Conservation (phyloP, 2,888 invertebrate genomes). For the Melinaea marsaeus region DNA sequence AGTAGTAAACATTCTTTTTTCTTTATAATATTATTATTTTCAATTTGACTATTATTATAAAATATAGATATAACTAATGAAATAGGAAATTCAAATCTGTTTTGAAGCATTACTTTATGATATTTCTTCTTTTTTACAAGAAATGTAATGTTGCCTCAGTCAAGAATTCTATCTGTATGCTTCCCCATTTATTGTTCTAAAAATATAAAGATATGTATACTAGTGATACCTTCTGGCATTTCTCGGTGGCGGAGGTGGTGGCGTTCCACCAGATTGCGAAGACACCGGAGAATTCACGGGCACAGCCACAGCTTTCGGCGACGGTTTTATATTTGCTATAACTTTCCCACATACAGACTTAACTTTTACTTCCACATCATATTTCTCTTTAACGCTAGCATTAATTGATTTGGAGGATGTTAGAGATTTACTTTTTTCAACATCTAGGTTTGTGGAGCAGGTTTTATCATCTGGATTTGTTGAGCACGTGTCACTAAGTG, state of each 20-base stretch:
- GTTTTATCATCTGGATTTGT: neutral
- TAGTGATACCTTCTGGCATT: slow-evolving; percentile 21
- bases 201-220: neutral
- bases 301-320: slow-evolving; percentile 12
- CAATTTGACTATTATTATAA: no score
- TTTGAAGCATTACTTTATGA: no score
- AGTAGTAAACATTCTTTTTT: no score
- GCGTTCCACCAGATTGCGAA: slow-evolving; percentile 19
- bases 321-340: slow-evolving; percentile 13
- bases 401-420: slow-evolving; percentile 12
- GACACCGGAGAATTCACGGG: slow-evolving; percentile 9
- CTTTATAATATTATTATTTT: no score
- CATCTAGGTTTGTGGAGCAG: slow-evolving; percentile 1
- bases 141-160: no score
- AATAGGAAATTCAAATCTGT: no score
- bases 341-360: slow-evolving; percentile 9
- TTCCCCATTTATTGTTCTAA: no score
- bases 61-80: no score
- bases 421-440: slow-evolving; percentile 5
- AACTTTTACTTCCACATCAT: neutral
- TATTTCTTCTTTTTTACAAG: no score
- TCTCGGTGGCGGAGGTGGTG: slow-evolving; percentile 31
- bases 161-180: no score
- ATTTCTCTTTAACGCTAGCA: neutral
- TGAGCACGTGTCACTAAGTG: slow-evolving; percentile 7